Conservation (phyloP, 1,140 invertebrate genomes). For the Zaprionus ghesquierei region DNA sequence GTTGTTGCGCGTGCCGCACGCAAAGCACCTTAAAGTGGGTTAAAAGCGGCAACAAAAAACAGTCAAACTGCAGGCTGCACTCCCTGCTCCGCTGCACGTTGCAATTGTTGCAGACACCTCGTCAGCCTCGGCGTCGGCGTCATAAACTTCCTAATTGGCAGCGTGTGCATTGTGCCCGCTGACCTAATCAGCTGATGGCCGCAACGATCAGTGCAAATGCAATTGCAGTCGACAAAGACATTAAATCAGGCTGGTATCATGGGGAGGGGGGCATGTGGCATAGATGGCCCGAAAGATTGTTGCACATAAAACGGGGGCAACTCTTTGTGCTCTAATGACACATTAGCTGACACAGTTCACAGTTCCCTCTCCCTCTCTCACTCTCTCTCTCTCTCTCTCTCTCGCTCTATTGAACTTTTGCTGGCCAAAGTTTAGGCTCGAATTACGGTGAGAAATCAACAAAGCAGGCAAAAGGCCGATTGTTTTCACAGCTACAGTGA, state of each 20-base stretch:
- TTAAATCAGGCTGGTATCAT: constrained; percentile 6
- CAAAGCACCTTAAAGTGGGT: constrained; percentile 29
- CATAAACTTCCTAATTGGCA: constrained; percentile 27
- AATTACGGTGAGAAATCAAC: not conserved
- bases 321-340: not conserved
- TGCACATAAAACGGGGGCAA: not conserved
- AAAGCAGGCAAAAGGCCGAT: not conserved
- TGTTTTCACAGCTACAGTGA: not conserved
- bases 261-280: not conserved
- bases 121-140: not conserved
- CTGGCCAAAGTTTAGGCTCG: not conserved
- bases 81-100: not conserved
- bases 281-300: not conserved
- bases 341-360: not conserved
- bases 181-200: constrained; percentile 20
- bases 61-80: not conserved
- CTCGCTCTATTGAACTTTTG: too few relatives aligned
- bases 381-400: too few relatives aligned
- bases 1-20: constrained; percentile 39
- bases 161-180: not conserved
- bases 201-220: not conserved
- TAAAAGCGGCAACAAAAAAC: constrained; percentile 25
- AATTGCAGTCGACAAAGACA: too few relatives aligned
- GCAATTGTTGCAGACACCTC: constrained; percentile 13
- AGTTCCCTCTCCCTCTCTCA: too few relatives aligned